A percentile compares a stretch with the other conserved stretches of the same genome.
Conservation (phyloP, 2,113 vertebrate species). For the Octodon degus region DNA sequence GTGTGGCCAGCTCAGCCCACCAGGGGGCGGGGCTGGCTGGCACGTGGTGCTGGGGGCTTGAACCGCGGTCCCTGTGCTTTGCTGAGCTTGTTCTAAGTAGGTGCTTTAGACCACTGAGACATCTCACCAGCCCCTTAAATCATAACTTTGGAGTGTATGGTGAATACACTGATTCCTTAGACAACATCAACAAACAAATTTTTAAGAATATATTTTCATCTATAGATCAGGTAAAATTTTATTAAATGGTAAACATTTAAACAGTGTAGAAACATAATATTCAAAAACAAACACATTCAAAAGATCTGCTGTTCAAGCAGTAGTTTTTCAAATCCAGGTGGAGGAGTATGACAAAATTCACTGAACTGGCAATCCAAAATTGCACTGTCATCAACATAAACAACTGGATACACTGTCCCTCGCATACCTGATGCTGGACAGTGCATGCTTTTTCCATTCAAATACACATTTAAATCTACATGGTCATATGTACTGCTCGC, state of each 20-base stretch:
- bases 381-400: slow-evolving; percentile 99
- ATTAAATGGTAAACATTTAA: slow-evolving; percentile 83
- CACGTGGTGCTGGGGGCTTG: too few species aligned
- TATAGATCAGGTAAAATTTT: slow-evolving; percentile 84
- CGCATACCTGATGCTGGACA: slow-evolving; percentile 98
- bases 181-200: slow-evolving; percentile 76
- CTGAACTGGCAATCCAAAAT: slow-evolving; percentile 99
- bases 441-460: slow-evolving; percentile 99
- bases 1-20: too few species aligned
- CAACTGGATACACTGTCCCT: slow-evolving; percentile 97
- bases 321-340: slow-evolving; percentile 98
- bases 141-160: slow-evolving; percentile 65
- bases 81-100: too few species aligned
- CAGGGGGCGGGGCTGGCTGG: too few species aligned
- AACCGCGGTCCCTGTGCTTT: too few species aligned
- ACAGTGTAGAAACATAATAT: slow-evolving; percentile 81
- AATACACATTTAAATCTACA: slow-evolving; percentile 97
- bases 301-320: slow-evolving; percentile 99
- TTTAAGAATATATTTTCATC: slow-evolving; percentile 82
- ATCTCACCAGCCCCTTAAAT: slow-evolving; percentile 58
- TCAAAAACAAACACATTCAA: slow-evolving; percentile 86
- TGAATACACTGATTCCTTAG: slow-evolving; percentile 73
- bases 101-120: too few species aligned
- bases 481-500: slow-evolving; percentile 99
- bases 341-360: slow-evolving; percentile 97